Base-by-base conservation (phyloP, 2,888 invertebrate species). In the Lithophane socia region DNA sequence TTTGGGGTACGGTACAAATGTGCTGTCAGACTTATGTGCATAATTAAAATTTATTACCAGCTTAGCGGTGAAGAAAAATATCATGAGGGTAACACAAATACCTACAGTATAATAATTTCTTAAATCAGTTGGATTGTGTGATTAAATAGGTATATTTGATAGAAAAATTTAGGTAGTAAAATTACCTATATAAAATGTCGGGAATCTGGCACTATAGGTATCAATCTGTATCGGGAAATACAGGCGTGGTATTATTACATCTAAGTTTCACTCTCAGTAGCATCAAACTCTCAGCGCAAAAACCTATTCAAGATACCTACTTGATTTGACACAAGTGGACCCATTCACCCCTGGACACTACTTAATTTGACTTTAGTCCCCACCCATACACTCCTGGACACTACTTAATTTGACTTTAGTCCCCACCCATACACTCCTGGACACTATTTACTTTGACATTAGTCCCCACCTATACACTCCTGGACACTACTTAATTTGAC, bases 41-140 rank as follows among this genome's bases (percentile, higher is more conserved):
- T 83, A 80, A 83, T 80, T 80, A 66, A 76, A 85, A 86, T 86
- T 83, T 86, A 84, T 79, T 75, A 73, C 79, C 42, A 58, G 75
- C 79, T 84, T 81, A 81, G 72, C 54, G 47, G 9, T 29, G 73
- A 60, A 79, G 73, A 85, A 84, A 80, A 77, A 74, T 82, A 74
- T 80, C 49, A 70, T 44, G n/a, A 56, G 60, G n/a, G 29, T 72
- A 24, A 82, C 52, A 73, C 16, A 37, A 83, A 60, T 77, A 37
- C 37, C 37, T 37, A 77, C 66, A 56, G 60, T 29, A 70, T 54
- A 56, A 60, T 42, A 37, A 29, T 71, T 79, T 56, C 42, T 63
- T 47, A 52, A 44, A 52, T 21, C 8, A 61, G 24, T 54, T 2
- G n/a, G 18, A 3, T 12, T 24, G 18, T 47, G n/a, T 37, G 18